These are phyloP conservation scores for Taurulus bubalis DNA, from an alignment of 2,113 vertebrate genomes.

Conservation along the genomic window DNA sequence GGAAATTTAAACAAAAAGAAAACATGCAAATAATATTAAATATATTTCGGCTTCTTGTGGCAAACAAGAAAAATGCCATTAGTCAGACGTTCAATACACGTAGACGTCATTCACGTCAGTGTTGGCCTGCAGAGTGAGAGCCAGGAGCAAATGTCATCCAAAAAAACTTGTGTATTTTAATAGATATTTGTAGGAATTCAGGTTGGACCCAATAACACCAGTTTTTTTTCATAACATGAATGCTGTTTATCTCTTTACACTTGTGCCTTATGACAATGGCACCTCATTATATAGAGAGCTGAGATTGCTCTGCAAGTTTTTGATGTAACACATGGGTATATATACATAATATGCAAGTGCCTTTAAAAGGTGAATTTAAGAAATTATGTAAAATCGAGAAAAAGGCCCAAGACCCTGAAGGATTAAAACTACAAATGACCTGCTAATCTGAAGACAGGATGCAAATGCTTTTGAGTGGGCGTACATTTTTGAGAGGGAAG, in stretches of 20 bases:
- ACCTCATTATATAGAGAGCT: no score
- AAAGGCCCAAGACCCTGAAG: no score
- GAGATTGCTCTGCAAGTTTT: no score
- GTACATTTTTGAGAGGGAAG: neutral
- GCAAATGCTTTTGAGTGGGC: neutral
- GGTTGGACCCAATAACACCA: neutral
- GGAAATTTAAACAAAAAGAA: no score
- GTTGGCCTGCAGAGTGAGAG: neutral
- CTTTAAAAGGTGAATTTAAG: no score
- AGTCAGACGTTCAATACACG: neutral
- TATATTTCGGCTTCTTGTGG: no score
- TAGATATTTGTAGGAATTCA: neutral
- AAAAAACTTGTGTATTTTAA: neutral
- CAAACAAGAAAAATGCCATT: neutral
- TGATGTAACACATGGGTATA: no score
- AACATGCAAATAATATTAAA: no score
- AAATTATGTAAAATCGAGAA: no score
- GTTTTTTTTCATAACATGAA: neutral
- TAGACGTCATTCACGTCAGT: neutral
- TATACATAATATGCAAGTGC: no score
- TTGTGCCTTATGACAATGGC: no score
- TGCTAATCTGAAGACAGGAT: neutral
- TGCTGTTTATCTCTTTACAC: neutral
- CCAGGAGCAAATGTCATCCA: neutral
- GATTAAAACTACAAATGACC: neutral